These are phyloP conservation scores for Trichechus manatus DNA, from an alignment of 2,113 vertebrate species.

Conservation along the genomic window DNA sequence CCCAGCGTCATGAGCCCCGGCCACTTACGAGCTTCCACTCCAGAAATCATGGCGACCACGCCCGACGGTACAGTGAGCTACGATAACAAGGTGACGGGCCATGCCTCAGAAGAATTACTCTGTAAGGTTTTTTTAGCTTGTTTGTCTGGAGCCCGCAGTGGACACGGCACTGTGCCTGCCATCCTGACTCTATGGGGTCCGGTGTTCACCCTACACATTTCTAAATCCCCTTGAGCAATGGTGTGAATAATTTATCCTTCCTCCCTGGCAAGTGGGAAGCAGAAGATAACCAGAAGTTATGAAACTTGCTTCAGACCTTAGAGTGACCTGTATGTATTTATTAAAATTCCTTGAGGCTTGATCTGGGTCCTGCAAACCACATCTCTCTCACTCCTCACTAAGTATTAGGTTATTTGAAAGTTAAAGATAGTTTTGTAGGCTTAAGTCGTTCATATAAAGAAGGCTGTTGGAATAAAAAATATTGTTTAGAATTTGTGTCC, in stretches of 20 bases:
- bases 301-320: not conserved
- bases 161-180: slow-evolving; percentile 65
- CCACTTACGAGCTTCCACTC: slow-evolving; percentile 96
- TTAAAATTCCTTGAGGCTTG: not conserved
- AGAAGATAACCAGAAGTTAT: not conserved
- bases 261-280: not conserved
- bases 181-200: slow-evolving; percentile 67
- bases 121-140: slow-evolving; percentile 72
- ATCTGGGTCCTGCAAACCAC: not conserved
- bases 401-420: not conserved
- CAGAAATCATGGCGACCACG: slow-evolving; percentile 97
- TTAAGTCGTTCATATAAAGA: not conserved
- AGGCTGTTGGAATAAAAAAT: not conserved
- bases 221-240: slow-evolving; percentile 62
- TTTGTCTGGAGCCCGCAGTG: slow-evolving; percentile 75
- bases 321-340: not conserved
- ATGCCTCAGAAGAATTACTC: slow-evolving; percentile 71
- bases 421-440: slow-evolving; percentile 23
- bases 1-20: slow-evolving; percentile 99
- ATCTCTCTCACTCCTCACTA: not conserved
- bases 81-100: slow-evolving; percentile 95
- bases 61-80: slow-evolving; percentile 97
- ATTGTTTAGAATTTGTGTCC: slow-evolving; percentile 44
- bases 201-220: slow-evolving; percentile 62
- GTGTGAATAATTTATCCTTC: slow-evolving; percentile 57